Conservation (phyloP, 2,113 vertebrate genomes). For the Columba livia region DNA sequence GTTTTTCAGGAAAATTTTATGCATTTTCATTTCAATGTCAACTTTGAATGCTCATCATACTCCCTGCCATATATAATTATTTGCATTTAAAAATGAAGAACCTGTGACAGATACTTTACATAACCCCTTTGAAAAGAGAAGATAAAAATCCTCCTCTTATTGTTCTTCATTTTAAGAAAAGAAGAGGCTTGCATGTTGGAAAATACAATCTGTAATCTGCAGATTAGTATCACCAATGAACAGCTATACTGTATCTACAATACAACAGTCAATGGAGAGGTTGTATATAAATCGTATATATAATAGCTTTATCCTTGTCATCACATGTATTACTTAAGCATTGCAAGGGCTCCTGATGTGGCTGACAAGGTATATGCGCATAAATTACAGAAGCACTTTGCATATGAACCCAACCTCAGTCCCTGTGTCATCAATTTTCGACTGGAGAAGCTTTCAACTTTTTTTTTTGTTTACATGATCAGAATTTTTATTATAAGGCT, state of each 20-base stretch:
- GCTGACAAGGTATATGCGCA: background rate
- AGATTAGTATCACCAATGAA: background rate
- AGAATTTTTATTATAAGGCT: background rate
- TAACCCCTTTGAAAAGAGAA: background rate
- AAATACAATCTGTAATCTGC: background rate
- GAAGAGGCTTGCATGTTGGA: background rate
- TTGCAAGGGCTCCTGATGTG: background rate
- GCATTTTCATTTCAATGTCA: conserved; percentile 28
- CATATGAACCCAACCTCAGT: background rate
- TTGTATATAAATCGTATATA: background rate
- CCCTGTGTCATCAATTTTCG: background rate
- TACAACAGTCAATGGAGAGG: background rate
- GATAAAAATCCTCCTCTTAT: background rate
- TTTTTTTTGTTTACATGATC: background rate
- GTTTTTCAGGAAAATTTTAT: conserved; percentile 15
- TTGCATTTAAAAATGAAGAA: conserved; percentile 50
- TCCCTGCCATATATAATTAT: conserved; percentile 46
- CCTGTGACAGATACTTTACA: conserved; percentile 42
- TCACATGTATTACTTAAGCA: background rate
- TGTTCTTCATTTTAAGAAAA: background rate
- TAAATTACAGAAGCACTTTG: background rate
- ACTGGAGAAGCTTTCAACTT: background rate
- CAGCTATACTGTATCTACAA: background rate
- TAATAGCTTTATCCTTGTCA: background rate
- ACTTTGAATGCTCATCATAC: conserved; percentile 12